A percentile compares a stretch with the other conserved stretches of the same genome.
Conservation (phyloP, 2,113 vertebrate genomes). For the Phyllostomus discolor region DNA sequence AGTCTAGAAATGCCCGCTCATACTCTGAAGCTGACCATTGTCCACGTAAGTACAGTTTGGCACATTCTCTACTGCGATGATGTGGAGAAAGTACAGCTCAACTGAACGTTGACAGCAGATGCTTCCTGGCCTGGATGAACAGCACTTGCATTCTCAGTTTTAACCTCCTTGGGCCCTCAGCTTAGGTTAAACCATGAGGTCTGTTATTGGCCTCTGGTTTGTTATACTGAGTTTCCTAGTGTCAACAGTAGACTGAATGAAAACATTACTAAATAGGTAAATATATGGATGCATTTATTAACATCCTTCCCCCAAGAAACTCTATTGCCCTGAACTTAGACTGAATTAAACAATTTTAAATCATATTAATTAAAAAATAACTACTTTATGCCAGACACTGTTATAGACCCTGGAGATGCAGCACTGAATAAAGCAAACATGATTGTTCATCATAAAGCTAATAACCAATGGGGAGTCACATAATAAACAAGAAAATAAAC, state of each 20-base stretch:
- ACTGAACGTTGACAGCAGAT: not conserved
- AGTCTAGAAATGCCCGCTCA: not conserved
- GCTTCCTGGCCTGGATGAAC: not conserved
- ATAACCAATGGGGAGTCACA: not conserved
- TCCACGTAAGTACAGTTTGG: not conserved
- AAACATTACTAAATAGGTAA: not conserved
- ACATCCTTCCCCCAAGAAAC: not conserved
- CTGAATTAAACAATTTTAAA: not conserved
- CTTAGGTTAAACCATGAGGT: not conserved
- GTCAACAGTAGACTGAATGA: not conserved
- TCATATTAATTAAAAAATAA: slow-evolving; percentile 2
- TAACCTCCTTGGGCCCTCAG: not conserved
- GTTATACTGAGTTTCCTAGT: not conserved
- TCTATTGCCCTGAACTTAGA: not conserved
- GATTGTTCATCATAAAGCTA: not conserved
- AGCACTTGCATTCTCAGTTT: not conserved
- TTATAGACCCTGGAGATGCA: not conserved
- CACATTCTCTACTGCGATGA: not conserved
- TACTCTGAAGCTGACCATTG: not conserved
- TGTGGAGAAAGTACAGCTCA: not conserved
- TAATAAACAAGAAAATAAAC: not conserved
- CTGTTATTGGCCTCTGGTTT: not conserved
- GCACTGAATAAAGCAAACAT: not conserved
- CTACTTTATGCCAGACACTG: not conserved
- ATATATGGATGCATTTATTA: not conserved